These are phyloP conservation scores for Melitaea athalia DNA, from an alignment of 2,888 invertebrate species.

Conservation along the genomic window DNA sequence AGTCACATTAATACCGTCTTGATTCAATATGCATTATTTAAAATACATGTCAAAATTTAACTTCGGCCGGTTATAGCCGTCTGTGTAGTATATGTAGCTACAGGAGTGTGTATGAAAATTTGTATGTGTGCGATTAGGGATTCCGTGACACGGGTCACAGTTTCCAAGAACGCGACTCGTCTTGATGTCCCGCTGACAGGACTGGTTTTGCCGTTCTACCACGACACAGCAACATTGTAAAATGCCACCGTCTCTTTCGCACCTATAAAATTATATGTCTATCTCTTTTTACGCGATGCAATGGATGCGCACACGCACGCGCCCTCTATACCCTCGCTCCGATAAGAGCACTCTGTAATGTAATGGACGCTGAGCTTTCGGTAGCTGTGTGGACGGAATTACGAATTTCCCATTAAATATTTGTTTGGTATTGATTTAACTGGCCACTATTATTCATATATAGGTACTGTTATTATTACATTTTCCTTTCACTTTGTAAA, in stretches of 20 bases:
- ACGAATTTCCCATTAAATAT: constrained; percentile 69
- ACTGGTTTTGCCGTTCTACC: constrained; percentile 78
- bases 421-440: constrained; percentile 40
- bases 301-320: constrained; percentile 77
- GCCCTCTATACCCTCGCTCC: constrained; percentile 71
- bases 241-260: constrained; percentile 57
- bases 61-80: constrained; percentile 8
- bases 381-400: constrained; percentile 63
- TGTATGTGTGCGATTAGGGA: constrained; percentile 71
- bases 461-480: background rate
- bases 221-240: constrained; percentile 71
- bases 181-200: constrained; percentile 81
- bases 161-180: constrained; percentile 80
- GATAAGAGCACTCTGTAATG: constrained; percentile 76
- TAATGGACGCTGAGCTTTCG: constrained; percentile 66
- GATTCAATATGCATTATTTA: background rate
- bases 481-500: background rate
- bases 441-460: constrained; percentile 2
- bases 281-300: constrained; percentile 58
- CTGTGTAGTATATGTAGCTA: constrained; percentile 6
- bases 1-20: background rate
- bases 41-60: constrained; percentile 22
- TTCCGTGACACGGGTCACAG: constrained; percentile 82
- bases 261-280: constrained; percentile 44
- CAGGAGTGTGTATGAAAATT: constrained; percentile 44